A percentile compares a stretch with the other conserved stretches of the same genome.
Conservation (phyloP, 2,888 invertebrate genomes). For the Acanthopleura granulata region DNA sequence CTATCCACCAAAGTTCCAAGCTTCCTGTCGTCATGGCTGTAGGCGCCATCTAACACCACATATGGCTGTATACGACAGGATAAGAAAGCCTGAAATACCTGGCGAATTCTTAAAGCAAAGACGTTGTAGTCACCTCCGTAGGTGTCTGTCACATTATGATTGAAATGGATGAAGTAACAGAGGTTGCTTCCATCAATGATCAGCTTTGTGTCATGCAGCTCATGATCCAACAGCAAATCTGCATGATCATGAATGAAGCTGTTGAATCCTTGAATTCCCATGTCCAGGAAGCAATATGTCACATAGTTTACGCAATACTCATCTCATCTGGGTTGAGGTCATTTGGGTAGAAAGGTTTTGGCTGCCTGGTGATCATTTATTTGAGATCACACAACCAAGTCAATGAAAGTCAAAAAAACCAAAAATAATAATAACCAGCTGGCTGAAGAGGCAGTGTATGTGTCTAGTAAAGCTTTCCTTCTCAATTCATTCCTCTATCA, state of each 20-base stretch:
- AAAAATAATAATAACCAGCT: too few relatives aligned
- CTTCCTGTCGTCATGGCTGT: slow-evolving; percentile 62
- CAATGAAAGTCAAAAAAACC: too few relatives aligned
- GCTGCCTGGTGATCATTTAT: too few relatives aligned
- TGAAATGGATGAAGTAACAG: slow-evolving; percentile 61
- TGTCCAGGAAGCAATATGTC: slow-evolving; percentile 63
- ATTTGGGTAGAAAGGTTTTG: too few relatives aligned
- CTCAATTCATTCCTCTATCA: too few relatives aligned
- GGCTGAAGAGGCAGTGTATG: too few relatives aligned
- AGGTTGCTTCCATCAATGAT: slow-evolving; percentile 69
- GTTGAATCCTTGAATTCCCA: slow-evolving; percentile 90
- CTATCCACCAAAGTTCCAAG: slow-evolving; percentile 55
- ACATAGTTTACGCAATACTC: too few relatives aligned
- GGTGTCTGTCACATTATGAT: slow-evolving; percentile 46
- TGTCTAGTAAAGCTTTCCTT: too few relatives aligned
- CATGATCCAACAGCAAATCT: slow-evolving; percentile 68
- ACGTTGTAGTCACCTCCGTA: slow-evolving; percentile 68
- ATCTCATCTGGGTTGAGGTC: too few relatives aligned
- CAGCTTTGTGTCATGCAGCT: slow-evolving; percentile 57
- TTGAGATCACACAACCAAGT: too few relatives aligned
- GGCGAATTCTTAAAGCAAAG: slow-evolving; percentile 44
- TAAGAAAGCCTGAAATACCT: slow-evolving; percentile 49
- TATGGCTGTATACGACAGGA: slow-evolving; percentile 58
- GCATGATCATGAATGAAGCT: slow-evolving; percentile 71
- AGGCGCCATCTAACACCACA: slow-evolving; percentile 68